phyloP scores from a whole-genome alignment of 1,140 invertebrate genomes.

The Muscidifurax raptorellus region DNA sequence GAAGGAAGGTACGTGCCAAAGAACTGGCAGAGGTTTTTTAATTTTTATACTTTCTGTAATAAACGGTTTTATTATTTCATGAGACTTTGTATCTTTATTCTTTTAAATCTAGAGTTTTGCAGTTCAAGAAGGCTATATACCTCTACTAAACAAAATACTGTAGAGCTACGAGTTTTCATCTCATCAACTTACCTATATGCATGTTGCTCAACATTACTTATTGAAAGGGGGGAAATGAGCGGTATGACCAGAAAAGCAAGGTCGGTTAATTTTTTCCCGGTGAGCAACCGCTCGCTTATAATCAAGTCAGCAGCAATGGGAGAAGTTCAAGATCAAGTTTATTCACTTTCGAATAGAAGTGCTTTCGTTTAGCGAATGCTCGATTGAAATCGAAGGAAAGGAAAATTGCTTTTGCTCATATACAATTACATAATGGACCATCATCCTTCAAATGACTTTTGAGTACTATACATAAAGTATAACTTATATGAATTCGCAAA shows the following conservation, averaged over 20 bases:
- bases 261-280: not conserved
- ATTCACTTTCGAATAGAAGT: slow-evolving; percentile 31
- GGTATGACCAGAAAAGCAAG: slow-evolving; percentile 1
- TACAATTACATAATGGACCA: slow-evolving; percentile 14
- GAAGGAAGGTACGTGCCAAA: no score
- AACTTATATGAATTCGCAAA: no score
- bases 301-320: not conserved
- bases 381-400: not conserved
- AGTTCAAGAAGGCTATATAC: not conserved
- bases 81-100: not conserved
- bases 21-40: no score
- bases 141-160: not conserved
- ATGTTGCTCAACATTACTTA: not conserved
- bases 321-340: slow-evolving; percentile 49
- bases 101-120: not conserved
- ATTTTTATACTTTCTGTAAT: not conserved
- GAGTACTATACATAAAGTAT: no score
- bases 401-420: not conserved
- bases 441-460: no score
- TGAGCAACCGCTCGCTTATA: not conserved
- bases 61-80: not conserved
- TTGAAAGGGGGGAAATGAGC: not conserved
- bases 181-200: not conserved
- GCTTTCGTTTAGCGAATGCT: not conserved
- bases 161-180: not conserved